Evolutionary conservation across 2,113 vertebrate genomes (phyloP).

Genomic region (Nerophis ophidion): DNA sequence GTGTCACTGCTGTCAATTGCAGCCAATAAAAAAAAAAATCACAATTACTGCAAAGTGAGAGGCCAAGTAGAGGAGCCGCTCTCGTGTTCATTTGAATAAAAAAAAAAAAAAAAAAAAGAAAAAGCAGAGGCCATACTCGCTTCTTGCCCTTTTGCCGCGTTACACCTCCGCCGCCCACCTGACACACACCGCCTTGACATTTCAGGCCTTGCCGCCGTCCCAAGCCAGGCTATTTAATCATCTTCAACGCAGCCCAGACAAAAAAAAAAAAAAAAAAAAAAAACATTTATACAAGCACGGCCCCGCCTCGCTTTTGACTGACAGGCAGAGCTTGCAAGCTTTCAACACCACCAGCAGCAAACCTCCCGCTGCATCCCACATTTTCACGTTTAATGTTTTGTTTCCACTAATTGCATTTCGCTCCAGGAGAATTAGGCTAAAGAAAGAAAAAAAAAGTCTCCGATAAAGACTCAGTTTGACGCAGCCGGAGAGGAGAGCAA

Average conservation of each 20-base stretch:
- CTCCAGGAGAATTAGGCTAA: conserved; percentile 18
- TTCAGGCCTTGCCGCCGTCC: conserved; percentile 22
- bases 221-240: conserved; percentile 17
- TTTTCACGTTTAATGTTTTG: conserved; percentile 17
- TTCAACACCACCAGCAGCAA: conserved; percentile 12
- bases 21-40: conserved; percentile 21
- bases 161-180: not conserved
- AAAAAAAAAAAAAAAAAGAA: not conserved
- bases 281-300: conserved; percentile 16
- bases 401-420: conserved; percentile 28
- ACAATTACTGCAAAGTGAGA: conserved; percentile 31
- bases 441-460: no score
- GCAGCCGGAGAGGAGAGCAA: no score
- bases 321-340: conserved; percentile 17
- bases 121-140: not conserved
- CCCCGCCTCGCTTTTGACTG: conserved; percentile 4
- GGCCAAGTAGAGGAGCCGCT: conserved; percentile 7
- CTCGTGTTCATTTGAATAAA: conserved; percentile 25
- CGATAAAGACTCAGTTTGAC: no score
- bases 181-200: conserved; percentile 15
- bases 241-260: conserved; percentile 23
- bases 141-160: conserved; percentile 1
- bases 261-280: conserved; percentile 13
- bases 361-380: conserved; percentile 6
- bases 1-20: conserved; percentile 75